A percentile compares a stretch with the other conserved stretches of the same genome.
These are phyloP conservation scores for Chymomyza amoena DNA, from an alignment of 2,888 invertebrate species.

Conservation along the genomic window DNA sequence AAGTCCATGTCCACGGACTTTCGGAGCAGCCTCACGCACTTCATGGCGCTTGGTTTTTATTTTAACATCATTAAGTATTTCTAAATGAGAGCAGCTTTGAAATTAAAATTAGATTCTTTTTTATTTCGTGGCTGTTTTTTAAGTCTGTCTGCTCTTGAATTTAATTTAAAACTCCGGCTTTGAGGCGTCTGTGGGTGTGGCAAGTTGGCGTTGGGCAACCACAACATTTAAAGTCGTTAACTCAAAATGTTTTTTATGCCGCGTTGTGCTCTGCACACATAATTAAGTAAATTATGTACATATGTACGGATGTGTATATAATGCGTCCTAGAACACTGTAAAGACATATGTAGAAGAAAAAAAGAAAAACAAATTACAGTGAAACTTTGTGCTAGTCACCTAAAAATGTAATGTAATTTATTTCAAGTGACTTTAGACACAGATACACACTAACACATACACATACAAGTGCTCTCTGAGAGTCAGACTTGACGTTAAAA, in stretches of 20 bases:
- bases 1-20: not conserved
- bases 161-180: slow-evolving; percentile 49
- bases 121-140: slow-evolving; percentile 15
- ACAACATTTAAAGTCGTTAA: slow-evolving; percentile 51
- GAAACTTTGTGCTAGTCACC: slow-evolving; percentile 45
- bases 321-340: too few relatives aligned
- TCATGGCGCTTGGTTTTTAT: slow-evolving; percentile 63
- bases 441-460: not conserved
- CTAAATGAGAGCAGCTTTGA: slow-evolving; percentile 68
- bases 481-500: not conserved
- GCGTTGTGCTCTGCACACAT: slow-evolving; percentile 28
- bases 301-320: slow-evolving; percentile 18
- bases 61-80: slow-evolving; percentile 72
- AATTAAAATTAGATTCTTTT: slow-evolving; percentile 65
- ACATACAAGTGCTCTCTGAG: not conserved
- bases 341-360: not conserved
- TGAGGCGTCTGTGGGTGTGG: slow-evolving; percentile 3
- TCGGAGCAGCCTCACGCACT: slow-evolving; percentile 36
- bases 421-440: slow-evolving; percentile 54
- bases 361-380: slow-evolving; percentile 6
- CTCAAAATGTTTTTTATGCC: slow-evolving; percentile 11
- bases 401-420: slow-evolving; percentile 49
- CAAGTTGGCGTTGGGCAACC: slow-evolving; percentile 15
- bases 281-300: slow-evolving; percentile 65
- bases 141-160: slow-evolving; percentile 40